Percentiles rank a stretch among this genome's conserved stretches.
phyloP scores from a whole-genome alignment of 2,113 vertebrate genomes.

The Pollachius pollachius region DNA sequence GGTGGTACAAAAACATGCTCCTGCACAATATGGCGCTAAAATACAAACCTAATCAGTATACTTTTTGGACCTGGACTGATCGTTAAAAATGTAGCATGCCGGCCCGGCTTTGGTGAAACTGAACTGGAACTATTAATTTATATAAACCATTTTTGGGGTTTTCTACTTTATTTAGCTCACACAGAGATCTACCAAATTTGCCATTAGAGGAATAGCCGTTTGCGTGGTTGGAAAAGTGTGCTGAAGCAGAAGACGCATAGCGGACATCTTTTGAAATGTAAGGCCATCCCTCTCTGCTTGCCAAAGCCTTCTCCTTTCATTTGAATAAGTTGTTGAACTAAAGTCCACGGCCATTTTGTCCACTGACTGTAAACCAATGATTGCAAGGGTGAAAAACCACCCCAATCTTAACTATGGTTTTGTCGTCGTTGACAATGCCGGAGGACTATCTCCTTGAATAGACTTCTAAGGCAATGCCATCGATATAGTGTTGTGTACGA shows the following conservation, averaged over 20 bases:
- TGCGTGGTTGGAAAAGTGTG: constrained; percentile 17
- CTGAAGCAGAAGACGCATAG: constrained; percentile 34
- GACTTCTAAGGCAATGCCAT: constrained; percentile 60
- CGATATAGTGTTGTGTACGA: constrained; percentile 63
- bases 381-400: constrained; percentile 23
- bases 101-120: no score
- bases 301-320: constrained; percentile 12
- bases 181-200: neutral
- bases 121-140: no score
- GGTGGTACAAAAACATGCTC: constrained; percentile 25
- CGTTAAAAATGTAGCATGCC: no score
- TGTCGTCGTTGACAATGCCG: constrained; percentile 43
- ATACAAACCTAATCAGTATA: constrained; percentile 17
- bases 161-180: no score
- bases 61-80: neutral
- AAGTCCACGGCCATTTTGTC: constrained; percentile 30
- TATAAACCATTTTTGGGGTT: no score
- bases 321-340: constrained; percentile 10
- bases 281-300: neutral
- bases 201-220: neutral
- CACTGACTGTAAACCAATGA: constrained; percentile 46
- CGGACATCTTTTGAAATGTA: constrained; percentile 38
- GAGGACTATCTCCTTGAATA: constrained; percentile 43
- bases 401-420: constrained; percentile 23
- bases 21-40: constrained; percentile 24